Percentiles rank a stretch among this genome's conserved stretches.
phyloP scores from a whole-genome alignment of 2,797 vertebrate species.

The Oreonectes daqikongensis region DNA sequence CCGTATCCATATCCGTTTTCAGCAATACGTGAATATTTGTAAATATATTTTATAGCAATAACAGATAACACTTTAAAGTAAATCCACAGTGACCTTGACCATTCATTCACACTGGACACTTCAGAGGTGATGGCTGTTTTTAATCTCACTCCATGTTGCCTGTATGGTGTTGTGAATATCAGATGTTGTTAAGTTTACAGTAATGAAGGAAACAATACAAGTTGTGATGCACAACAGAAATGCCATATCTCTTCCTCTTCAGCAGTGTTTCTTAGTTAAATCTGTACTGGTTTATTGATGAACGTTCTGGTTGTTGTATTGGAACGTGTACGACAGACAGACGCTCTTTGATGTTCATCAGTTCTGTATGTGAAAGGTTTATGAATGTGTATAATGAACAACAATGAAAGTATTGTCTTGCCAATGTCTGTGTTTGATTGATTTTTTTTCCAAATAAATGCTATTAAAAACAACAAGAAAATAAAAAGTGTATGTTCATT shows the following conservation, averaged over 20 bases:
- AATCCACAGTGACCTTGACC: not conserved
- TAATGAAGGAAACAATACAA: constrained; percentile 12
- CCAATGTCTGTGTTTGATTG: constrained; percentile 12
- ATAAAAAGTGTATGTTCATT: not conserved
- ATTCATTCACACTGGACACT: not conserved
- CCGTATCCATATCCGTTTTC: not conserved
- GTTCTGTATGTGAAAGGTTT: constrained; percentile 15
- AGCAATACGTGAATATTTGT: not conserved
- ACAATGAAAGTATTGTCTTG: not conserved
- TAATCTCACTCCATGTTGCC: constrained; percentile 10
- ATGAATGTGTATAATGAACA: not conserved
- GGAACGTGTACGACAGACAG: not conserved
- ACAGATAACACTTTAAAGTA: not conserved
- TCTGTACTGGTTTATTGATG: not conserved
- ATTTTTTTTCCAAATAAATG: not conserved
- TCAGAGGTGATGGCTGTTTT: not conserved
- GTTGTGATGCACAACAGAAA: not conserved
- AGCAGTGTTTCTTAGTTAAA: not conserved
- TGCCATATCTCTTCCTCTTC: not conserved
- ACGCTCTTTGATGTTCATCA: not conserved
- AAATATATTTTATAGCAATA: not conserved
- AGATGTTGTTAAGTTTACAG: constrained; percentile 19
- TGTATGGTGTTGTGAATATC: not conserved
- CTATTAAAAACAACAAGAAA: not conserved
- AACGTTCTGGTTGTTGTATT: not conserved